Base-by-base conservation (phyloP, 30 jellyfish, hydroid and myxozoan genomes). In the Clytia hemisphaerica region DNA sequence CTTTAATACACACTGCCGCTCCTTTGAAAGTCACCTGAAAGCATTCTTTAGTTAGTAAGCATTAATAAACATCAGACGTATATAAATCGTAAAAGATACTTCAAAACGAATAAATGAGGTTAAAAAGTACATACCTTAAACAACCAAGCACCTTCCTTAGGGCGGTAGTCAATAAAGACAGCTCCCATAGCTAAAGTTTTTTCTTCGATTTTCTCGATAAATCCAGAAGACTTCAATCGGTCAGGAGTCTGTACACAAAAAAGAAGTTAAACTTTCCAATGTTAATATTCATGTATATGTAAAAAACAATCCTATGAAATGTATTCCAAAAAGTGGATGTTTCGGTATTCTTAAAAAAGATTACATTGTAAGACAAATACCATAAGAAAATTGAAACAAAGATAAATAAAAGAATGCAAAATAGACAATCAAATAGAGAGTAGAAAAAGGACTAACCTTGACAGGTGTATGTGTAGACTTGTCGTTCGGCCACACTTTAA, bases 401-500 rank as follows among this genome's bases (percentile, higher is more conserved):
- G 53, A 7, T 40, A 10, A 40, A 40, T 7, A 16, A 40, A 40
- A 40, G n/a, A n/a, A n/a, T n/a, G n/a, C n/a, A n/a, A n/a, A n/a
- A n/a, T n/a, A n/a, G n/a, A n/a, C n/a, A n/a, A n/a, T n/a, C n/a
- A n/a, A n/a, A n/a, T n/a, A n/a, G n/a, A n/a, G 18, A 51, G 24
- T 14, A 51, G 31, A n/a, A 12, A 0, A 30, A 18, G 9, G 10
- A 26, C 61, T 36, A 4, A 88, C 97, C 89, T 88, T 88, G 46
- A 88, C 77, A 0, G 97, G 97, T 4, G 97, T 79, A 35, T 67
- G 97, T 2, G 97, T 37, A 2, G 80, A 46, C 35, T 88, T 88
- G 63, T 82, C 98, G 25, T 79, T 81, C 14, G 98, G 95, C 95
- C 95, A 89, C 9, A 89, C 92, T 70, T 89, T 89, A 29, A 83